phyloP scores from a whole-genome alignment of 1,140 invertebrate species.

The Saccostrea cuccullata region DNA sequence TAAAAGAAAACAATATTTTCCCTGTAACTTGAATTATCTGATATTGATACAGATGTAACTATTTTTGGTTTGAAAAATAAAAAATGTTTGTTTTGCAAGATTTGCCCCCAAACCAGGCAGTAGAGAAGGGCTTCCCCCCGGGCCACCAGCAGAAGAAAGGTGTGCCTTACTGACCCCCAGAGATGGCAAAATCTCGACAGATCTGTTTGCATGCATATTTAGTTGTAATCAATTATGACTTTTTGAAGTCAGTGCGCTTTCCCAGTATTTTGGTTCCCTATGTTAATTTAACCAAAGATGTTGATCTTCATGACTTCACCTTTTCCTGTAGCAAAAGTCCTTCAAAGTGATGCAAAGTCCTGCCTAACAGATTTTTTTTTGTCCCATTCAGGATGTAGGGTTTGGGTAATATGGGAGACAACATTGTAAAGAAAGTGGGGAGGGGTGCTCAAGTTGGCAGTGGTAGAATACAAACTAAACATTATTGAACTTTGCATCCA shows the following conservation, averaged over 20 bases:
- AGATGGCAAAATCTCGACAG: background rate
- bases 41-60: background rate
- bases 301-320: too few relatives aligned
- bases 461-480: too few relatives aligned
- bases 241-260: background rate
- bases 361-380: too few relatives aligned
- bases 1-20: background rate
- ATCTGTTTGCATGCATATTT: background rate
- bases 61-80: background rate
- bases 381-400: too few relatives aligned
- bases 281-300: too few relatives aligned
- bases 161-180: slow-evolving; percentile 16
- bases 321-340: too few relatives aligned
- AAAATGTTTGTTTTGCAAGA: slow-evolving; percentile 16
- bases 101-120: background rate
- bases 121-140: background rate
- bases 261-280: background rate
- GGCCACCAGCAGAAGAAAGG: background rate
- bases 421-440: too few relatives aligned
- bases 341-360: too few relatives aligned
- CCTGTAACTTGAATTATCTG: background rate
- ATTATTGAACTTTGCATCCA: too few relatives aligned
- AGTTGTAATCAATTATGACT: background rate
- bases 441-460: too few relatives aligned
- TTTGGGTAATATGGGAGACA: too few relatives aligned